A percentile compares a stretch with the other conserved stretches of the same genome.
These are phyloP conservation scores for Canis aureus DNA, from an alignment of 2,113 vertebrate species.

Conservation along the genomic window DNA sequence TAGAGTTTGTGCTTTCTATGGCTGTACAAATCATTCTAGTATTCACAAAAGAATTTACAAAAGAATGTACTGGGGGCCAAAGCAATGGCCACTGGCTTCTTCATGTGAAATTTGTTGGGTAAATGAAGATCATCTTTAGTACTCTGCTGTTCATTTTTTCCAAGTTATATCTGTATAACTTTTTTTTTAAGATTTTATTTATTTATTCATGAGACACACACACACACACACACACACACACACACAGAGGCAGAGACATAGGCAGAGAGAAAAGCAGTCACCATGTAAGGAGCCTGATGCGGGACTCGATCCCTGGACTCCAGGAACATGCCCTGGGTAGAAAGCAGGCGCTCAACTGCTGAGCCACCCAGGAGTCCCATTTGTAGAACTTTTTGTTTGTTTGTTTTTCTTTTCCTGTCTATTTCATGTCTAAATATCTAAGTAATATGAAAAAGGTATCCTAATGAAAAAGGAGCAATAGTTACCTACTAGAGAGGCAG, in stretches of 20 bases:
- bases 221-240: too few relatives aligned
- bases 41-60: neutral
- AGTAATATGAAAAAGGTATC: neutral
- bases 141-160: neutral
- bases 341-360: too few relatives aligned
- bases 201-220: too few relatives aligned
- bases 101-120: neutral
- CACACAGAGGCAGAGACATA: too few relatives aligned
- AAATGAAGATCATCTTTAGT: neutral
- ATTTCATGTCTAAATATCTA: neutral
- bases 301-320: too few relatives aligned
- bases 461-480: neutral
- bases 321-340: too few relatives aligned
- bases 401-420: neutral
- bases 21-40: neutral
- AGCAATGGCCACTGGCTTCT: neutral
- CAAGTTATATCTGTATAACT: neutral
- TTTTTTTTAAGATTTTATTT: neutral
- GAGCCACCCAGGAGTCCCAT: neutral
- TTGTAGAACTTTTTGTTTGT: neutral
- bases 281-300: too few relatives aligned
- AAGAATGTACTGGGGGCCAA: neutral
- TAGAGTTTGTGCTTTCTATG: neutral
- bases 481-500: neutral
- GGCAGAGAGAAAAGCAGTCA: too few relatives aligned